Percentiles rank a stretch among this genome's conserved stretches.
Conservation (phyloP, 53 echinoderm and acorn worm genomes). For the Echinarachnius parma region DNA sequence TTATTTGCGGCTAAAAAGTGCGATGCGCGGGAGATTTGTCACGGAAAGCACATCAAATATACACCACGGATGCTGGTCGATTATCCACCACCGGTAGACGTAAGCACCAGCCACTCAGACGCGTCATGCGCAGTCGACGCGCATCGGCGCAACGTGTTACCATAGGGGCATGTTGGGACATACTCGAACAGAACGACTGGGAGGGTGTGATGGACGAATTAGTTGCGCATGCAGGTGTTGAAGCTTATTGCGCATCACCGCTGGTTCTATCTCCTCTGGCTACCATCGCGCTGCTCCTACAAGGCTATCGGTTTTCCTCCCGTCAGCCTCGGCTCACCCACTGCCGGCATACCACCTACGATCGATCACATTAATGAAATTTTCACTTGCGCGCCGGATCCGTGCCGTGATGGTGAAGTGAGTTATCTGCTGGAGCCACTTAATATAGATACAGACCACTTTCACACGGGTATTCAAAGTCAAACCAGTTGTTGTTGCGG, state of each 20-base stretch:
- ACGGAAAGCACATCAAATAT: conserved; percentile 54
- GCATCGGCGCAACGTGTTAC: not conserved
- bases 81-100: conserved; percentile 32
- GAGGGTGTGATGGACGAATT: conserved; percentile 22
- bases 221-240: conserved; percentile 50
- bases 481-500: too few relatives aligned
- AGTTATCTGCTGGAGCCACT: conserved; percentile 52
- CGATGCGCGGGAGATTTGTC: conserved; percentile 47
- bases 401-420: conserved; percentile 48
- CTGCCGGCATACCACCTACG: conserved; percentile 30
- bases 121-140: not conserved
- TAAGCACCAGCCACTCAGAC: conserved; percentile 3
- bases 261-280: conserved; percentile 15
- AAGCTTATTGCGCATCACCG: conserved; percentile 33
- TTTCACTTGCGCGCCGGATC: conserved; percentile 55
- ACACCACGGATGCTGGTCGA: conserved; percentile 44
- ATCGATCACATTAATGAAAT: conserved; percentile 53
- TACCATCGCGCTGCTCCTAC: conserved; percentile 36
- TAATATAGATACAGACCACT: conserved; percentile 18
- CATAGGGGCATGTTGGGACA: not conserved
- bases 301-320: conserved; percentile 50
- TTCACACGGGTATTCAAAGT: too few relatives aligned
- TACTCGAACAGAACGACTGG: conserved; percentile 33
- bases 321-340: conserved; percentile 25
- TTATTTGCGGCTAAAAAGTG: conserved; percentile 53